Percentiles rank a stretch among this genome's conserved stretches.
Evolutionary conservation across 2,797 vertebrate species (phyloP).

Genomic region (Ctenopoma kingsleyae): DNA sequence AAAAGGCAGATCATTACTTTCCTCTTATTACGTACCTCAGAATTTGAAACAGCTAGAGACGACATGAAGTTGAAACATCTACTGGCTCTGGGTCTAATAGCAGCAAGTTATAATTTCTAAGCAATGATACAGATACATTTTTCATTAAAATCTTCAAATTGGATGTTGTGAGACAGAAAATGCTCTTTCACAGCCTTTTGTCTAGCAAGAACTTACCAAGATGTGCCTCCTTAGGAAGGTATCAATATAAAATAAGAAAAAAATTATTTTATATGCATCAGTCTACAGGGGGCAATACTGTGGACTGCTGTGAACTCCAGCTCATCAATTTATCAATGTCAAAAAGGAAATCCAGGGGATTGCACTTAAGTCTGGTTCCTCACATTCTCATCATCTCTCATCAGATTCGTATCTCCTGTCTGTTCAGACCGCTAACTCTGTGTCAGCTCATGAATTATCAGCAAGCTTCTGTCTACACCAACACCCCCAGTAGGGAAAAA

Average conservation of each 20-base stretch:
- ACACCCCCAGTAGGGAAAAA: conserved; percentile 68
- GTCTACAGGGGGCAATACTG: conserved; percentile 58
- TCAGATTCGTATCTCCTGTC: conserved; percentile 74
- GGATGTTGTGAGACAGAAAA: conserved; percentile 16
- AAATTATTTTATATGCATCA: conserved; percentile 57
- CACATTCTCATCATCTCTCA: conserved; percentile 39
- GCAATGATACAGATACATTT: conserved; percentile 6
- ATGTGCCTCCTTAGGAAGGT: conserved; percentile 54
- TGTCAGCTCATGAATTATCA: conserved; percentile 68
- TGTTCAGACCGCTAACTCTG: conserved; percentile 63
- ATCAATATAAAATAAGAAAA: conserved; percentile 55
- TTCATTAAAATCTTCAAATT: conserved; percentile 35
- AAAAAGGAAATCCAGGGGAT: conserved; percentile 71
- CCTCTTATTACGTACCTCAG: conserved; percentile 12
- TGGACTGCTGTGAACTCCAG: conserved; percentile 66
- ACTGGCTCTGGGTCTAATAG: not conserved
- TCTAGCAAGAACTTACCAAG: conserved; percentile 43
- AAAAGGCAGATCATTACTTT: not conserved
- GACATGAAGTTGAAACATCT: conserved; percentile 11
- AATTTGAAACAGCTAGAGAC: not conserved
- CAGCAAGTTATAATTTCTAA: conserved; percentile 11
- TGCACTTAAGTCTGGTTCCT: conserved; percentile 71
- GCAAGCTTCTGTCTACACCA: conserved; percentile 52
- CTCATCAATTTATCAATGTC: conserved; percentile 78
- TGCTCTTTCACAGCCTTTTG: conserved; percentile 53